A percentile compares a stretch with the other conserved stretches of the same genome.
Conservation (phyloP, 1,140 invertebrate genomes). For the Ericerus pela region DNA sequence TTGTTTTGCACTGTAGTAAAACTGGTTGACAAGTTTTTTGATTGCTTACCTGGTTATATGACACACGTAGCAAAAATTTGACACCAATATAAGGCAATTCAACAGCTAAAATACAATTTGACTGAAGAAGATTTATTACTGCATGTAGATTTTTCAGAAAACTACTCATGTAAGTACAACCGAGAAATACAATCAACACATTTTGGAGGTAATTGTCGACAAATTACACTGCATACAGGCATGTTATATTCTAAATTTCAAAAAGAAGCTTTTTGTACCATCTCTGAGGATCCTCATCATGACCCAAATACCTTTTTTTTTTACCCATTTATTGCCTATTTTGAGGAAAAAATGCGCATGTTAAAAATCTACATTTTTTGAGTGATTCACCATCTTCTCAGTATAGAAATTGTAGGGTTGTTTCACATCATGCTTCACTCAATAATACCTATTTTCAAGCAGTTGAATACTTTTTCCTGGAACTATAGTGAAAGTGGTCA, state of each 20-base stretch:
- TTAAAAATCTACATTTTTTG: constrained; percentile 18
- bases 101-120: constrained; percentile 25
- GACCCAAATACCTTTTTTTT: constrained; percentile 28
- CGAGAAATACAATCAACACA: constrained; percentile 28
- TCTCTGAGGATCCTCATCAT: constrained; percentile 28
- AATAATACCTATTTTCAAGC: neutral
- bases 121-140: constrained; percentile 24
- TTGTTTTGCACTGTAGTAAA: constrained; percentile 18
- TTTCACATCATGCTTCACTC: neutral
- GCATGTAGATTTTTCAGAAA: constrained; percentile 30
- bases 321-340: constrained; percentile 28
- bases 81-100: constrained; percentile 24
- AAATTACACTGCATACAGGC: constrained; percentile 29
- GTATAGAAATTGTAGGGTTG: neutral
- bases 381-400: constrained; percentile 15
- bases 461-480: constrained; percentile 22
- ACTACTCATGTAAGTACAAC: constrained; percentile 27
- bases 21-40: constrained; percentile 18
- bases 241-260: constrained; percentile 23
- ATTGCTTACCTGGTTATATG: constrained; percentile 14
- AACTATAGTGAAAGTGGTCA: constrained; percentile 33
- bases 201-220: constrained; percentile 26
- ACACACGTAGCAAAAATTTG: constrained; percentile 25
- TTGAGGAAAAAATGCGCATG: constrained; percentile 23
- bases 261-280: constrained; percentile 28